phyloP scores from a whole-genome alignment of 2,888 invertebrate genomes.

The Lypha dubia region DNA sequence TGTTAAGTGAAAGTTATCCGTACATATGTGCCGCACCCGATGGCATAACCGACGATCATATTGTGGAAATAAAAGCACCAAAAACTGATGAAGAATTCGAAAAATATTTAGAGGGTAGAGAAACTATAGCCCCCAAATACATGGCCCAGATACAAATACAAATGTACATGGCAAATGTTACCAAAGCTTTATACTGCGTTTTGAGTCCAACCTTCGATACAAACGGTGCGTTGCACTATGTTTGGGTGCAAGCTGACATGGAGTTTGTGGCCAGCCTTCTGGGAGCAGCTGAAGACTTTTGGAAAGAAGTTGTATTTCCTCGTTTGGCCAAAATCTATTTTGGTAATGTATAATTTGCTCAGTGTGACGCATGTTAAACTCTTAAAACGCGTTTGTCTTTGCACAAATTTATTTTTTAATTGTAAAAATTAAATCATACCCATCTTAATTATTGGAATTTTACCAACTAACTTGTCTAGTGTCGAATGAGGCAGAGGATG shows the following conservation, averaged over 20 bases:
- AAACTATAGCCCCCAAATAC: conserved; percentile 82
- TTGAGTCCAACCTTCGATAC: conserved; percentile 82
- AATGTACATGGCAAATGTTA: conserved; percentile 83
- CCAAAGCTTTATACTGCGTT: conserved; percentile 82
- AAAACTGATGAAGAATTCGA: conserved; percentile 83
- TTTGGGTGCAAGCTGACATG: conserved; percentile 82
- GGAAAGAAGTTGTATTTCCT: conserved; percentile 81
- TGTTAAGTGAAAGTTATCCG: conserved; percentile 81
- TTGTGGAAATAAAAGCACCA: conserved; percentile 83
- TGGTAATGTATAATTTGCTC: conserved; percentile 46
- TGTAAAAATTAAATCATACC: conserved; percentile 37
- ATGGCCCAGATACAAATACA: conserved; percentile 83
- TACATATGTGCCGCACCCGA: conserved; percentile 82
- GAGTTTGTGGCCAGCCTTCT: conserved; percentile 81
- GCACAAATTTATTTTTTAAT: neutral
- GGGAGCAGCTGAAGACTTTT: conserved; percentile 81
- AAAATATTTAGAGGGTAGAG: conserved; percentile 81
- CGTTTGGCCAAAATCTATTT: conserved; percentile 80
- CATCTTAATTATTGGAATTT: conserved; percentile 15
- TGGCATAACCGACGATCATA: conserved; percentile 82
- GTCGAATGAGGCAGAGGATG: neutral
- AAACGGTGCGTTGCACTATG: conserved; percentile 82
- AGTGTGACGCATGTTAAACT: conserved; percentile 2
- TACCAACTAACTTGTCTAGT: neutral
- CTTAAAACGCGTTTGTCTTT: neutral